A percentile compares a stretch with the other conserved stretches of the same genome.
Evolutionary conservation across 2,888 invertebrate species (phyloP).

Genomic region (Nysson spinosus): DNA sequence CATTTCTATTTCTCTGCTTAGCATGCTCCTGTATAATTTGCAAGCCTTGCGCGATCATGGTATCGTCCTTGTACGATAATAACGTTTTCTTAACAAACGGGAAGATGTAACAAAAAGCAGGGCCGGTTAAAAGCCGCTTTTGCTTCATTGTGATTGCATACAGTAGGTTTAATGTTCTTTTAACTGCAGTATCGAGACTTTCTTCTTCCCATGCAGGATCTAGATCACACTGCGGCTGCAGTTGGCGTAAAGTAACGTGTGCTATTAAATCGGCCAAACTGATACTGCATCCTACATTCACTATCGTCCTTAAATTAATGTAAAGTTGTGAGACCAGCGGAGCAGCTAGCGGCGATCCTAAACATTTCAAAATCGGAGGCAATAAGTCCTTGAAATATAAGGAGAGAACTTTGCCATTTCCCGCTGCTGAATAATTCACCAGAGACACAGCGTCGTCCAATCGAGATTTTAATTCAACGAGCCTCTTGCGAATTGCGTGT

Average conservation of each 20-base stretch:
- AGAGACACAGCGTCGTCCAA: constrained; percentile 77
- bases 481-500: constrained; percentile 84
- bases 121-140: constrained; percentile 81
- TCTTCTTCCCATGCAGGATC: constrained; percentile 88
- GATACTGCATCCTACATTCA: constrained; percentile 77
- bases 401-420: constrained; percentile 79
- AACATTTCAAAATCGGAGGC: constrained; percentile 81
- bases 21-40: constrained; percentile 87
- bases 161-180: constrained; percentile 82
- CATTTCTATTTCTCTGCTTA: constrained; percentile 80
- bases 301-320: constrained; percentile 80
- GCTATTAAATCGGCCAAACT: constrained; percentile 82
- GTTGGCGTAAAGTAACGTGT: constrained; percentile 84
- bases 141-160: constrained; percentile 79
- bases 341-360: constrained; percentile 89
- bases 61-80: constrained; percentile 79
- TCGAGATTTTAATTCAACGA: constrained; percentile 79
- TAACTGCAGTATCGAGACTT: constrained; percentile 81
- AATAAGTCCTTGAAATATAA: constrained; percentile 81
- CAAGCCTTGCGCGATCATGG: constrained; percentile 81
- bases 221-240: constrained; percentile 89
- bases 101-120: constrained; percentile 91
- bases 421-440: constrained; percentile 78
- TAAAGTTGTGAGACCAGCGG: constrained; percentile 82
- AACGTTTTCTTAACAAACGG: constrained; percentile 85